Conservation (phyloP, 1,140 invertebrate species). For the Colletes gigas region DNA sequence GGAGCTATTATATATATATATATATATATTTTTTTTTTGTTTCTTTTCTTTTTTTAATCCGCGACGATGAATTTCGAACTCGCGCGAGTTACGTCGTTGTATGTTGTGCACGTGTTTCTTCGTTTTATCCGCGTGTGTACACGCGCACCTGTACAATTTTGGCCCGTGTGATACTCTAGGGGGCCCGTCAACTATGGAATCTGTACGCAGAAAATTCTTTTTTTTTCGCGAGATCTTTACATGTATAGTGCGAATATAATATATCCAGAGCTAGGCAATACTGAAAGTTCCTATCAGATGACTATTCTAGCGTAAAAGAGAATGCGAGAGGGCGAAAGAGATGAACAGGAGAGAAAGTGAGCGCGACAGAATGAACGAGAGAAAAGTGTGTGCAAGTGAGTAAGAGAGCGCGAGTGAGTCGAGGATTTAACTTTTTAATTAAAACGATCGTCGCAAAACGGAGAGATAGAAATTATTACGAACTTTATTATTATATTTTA, state of each 20-base stretch:
- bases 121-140: slow-evolving; percentile 56
- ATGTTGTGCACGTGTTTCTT: slow-evolving; percentile 58
- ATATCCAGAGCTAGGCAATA: slow-evolving; percentile 80
- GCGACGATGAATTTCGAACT: slow-evolving; percentile 51
- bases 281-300: slow-evolving; percentile 81
- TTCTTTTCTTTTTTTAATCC: background rate
- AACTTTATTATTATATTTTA: slow-evolving; percentile 73
- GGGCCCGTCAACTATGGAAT: slow-evolving; percentile 71
- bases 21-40: too few relatives aligned
- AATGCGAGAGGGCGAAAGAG: slow-evolving; percentile 31
- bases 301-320: slow-evolving; percentile 77
- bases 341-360: slow-evolving; percentile 26
- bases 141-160: slow-evolving; percentile 61
- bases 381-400: slow-evolving; percentile 11
- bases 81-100: slow-evolving; percentile 37
- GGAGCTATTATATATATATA: background rate
- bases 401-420: background rate
- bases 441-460: background rate
- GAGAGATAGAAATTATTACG: slow-evolving; percentile 65
- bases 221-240: slow-evolving; percentile 40
- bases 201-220: slow-evolving; percentile 46
- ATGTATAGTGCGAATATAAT: slow-evolving; percentile 63
- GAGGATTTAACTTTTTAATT: slow-evolving; percentile 54
- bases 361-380: slow-evolving; percentile 13
- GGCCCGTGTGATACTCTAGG: slow-evolving; percentile 80